Evolutionary conservation across 35 echinoderm and acorn worm species (phyloP).

Genomic region (Acanthaster planci): DNA sequence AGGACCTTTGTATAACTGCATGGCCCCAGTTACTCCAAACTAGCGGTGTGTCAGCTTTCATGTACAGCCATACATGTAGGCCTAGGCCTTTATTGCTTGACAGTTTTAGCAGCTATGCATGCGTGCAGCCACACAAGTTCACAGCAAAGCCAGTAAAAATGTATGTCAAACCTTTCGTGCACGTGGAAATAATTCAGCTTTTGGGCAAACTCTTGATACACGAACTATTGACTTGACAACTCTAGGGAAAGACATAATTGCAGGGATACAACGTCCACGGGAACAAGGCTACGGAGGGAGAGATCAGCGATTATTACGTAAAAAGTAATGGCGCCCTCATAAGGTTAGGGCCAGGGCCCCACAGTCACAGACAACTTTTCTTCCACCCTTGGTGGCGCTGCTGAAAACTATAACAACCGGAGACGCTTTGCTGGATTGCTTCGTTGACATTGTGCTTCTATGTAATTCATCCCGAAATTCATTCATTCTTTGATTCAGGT

Average conservation of each 20-base stretch:
- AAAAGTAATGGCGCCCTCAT: neutral
- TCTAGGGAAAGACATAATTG: neutral
- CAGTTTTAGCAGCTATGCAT: too few species aligned
- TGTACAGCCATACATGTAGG: too few species aligned
- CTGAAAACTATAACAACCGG: slow-evolving; percentile 21
- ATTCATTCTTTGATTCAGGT: neutral
- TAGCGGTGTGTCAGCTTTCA: too few species aligned
- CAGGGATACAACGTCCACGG: too few species aligned
- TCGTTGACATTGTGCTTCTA: neutral
- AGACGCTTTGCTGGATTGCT: neutral
- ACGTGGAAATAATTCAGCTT: neutral
- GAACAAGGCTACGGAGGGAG: too few species aligned
- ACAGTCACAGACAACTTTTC: neutral
- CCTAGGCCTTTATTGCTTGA: too few species aligned
- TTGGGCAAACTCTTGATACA: neutral
- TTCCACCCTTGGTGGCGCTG: neutral
- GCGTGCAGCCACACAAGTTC: too few species aligned
- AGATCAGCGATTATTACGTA: too few species aligned
- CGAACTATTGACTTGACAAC: neutral
- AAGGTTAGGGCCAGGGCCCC: neutral
- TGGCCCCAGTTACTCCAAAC: too few species aligned
- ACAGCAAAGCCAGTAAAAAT: too few species aligned
- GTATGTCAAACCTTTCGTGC: neutral
- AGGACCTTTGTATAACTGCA: too few species aligned
- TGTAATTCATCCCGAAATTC: neutral